Evolutionary conservation across 2,888 invertebrate species (phyloP), one percentile per base, ranked within the genome.

Genomic region (Phyllotreta cruciferae): DNA sequence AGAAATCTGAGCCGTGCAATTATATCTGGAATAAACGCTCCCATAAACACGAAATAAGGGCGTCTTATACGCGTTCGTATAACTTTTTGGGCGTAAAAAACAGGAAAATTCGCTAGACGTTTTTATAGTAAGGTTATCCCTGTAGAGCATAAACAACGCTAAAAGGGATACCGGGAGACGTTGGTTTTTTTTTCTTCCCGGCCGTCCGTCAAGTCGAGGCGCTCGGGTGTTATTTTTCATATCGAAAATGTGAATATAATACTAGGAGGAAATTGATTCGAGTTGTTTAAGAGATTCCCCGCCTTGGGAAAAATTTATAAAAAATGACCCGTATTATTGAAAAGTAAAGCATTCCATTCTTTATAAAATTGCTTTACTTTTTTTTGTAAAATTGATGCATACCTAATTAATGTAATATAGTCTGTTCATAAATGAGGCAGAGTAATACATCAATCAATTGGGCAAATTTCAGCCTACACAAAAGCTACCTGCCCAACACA

Each of bases 51-150:
- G 9, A 49, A 49, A 49, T 47, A 47, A 14, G 10, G 47, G 6
- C 34, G 11, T 24, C 9, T 47, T 14, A 47, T 47, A 34, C 9
- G 1, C 9, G 24, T 49, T 35, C 11, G 10, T 49, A 10, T 47
- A 6, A 24, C 44, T n/a, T 35, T 49, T 49, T 37, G 6, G 41
- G 24, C 54, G 11, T 42, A 54, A 42, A 35, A 52, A 52, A 36
- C 9, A 52, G 11, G 24, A 52, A 54, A 54, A 54, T 54, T 54
- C 41, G 42, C 34, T 39, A 41, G 41, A 39, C 54, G 35, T 42
- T 41, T 54, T 41, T 41, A 54, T 54, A 54, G 54, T 54, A 42
- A 10, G 10, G 34, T 41, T 24, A 54, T 54, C 54, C 54, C 42
- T 3, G 6, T n/a, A 42, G 54, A 34, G 34, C 34, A 24, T 34